Conservation (phyloP, 2,888 invertebrate genomes). For the Caenorhabditis virilis region DNA sequence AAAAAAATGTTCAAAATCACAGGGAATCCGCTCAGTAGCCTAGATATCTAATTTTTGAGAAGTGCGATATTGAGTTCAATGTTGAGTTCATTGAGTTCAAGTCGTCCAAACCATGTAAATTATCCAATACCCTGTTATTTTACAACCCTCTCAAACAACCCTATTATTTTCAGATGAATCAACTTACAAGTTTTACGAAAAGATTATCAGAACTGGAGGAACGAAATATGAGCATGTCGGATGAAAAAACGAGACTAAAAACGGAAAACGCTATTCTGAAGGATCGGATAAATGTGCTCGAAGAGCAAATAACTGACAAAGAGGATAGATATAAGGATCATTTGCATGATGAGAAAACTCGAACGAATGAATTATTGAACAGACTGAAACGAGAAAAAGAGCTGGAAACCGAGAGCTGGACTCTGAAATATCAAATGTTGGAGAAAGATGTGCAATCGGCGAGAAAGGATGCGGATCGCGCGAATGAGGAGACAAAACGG, state of each 20-base stretch:
- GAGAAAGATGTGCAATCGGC: constrained; percentile 50
- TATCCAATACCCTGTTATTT: too few relatives aligned
- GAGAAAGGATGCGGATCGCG: constrained; percentile 48
- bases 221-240: constrained; percentile 50
- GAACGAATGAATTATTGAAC: constrained; percentile 50
- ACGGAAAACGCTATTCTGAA: constrained; percentile 66
- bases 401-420: constrained; percentile 58
- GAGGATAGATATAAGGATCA: constrained; percentile 61
- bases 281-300: constrained; percentile 62
- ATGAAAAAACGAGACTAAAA: constrained; percentile 59
- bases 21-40: too few relatives aligned
- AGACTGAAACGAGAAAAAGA: constrained; percentile 62
- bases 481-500: constrained; percentile 43
- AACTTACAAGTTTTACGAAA: constrained; percentile 55
- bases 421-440: constrained; percentile 58
- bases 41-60: background rate
- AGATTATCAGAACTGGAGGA: constrained; percentile 64
- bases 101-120: background rate
- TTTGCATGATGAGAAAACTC: constrained; percentile 58
- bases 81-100: background rate
- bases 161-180: constrained; percentile 53
- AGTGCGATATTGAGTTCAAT: background rate
- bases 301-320: constrained; percentile 58
- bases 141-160: too few relatives aligned
- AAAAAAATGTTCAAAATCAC: too few relatives aligned